These are phyloP conservation scores for Lonchura striata DNA, from an alignment of 2,113 vertebrate genomes.

Conservation along the genomic window DNA sequence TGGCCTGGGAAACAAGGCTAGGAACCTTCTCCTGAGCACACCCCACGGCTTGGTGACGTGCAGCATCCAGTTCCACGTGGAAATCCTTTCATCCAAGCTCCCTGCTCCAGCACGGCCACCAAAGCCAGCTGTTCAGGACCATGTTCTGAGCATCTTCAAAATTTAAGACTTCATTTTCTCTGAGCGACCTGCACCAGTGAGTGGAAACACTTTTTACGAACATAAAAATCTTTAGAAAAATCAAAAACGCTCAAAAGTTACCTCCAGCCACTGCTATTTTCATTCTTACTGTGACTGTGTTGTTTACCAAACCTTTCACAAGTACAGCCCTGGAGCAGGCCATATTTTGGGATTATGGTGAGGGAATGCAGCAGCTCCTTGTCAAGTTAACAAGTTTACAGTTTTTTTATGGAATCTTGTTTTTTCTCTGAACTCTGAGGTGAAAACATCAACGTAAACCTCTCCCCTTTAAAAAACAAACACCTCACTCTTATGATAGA, in stretches of 20 bases:
- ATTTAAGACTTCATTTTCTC: background rate
- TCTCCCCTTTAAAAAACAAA: background rate
- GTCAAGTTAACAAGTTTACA: background rate
- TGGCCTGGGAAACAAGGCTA: constrained; percentile 42
- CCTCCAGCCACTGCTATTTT: background rate
- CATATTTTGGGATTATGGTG: background rate
- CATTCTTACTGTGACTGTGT: background rate
- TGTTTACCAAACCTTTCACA: background rate
- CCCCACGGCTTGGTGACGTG: background rate
- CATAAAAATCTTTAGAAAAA: background rate
- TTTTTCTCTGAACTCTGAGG: background rate
- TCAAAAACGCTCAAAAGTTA: background rate
- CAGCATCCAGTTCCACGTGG: background rate
- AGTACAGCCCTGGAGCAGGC: background rate
- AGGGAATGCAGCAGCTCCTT: background rate
- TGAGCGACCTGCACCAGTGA: fast-evolving
- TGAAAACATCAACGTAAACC: background rate
- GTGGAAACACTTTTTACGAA: background rate
- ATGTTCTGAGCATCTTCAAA: background rate
- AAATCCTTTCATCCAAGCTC: background rate
- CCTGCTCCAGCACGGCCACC: background rate
- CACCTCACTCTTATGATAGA: background rate
- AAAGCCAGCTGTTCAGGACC: background rate
- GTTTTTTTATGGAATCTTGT: background rate
- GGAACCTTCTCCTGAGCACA: background rate